Percentiles rank a stretch among this genome's conserved stretches.
phyloP scores from a whole-genome alignment of 2,113 vertebrate genomes.

The Tricholaema leucomelas region DNA sequence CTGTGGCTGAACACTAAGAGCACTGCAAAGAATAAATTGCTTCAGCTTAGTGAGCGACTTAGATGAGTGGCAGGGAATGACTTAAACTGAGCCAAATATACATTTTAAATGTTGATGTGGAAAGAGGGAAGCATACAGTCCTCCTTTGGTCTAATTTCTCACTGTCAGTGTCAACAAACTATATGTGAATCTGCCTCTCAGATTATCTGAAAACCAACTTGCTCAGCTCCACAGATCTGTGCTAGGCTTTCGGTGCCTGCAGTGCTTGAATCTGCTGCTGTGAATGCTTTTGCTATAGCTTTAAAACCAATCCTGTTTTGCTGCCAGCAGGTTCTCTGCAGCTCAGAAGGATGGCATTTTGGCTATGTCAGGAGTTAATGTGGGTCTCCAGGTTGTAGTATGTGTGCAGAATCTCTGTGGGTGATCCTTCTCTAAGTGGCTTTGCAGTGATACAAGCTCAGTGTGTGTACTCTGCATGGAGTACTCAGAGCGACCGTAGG shows the following conservation, averaged over 20 bases:
- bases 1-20: conserved; percentile 28
- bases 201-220: neutral
- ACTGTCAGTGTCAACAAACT: neutral
- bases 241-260: neutral
- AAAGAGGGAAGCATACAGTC: neutral
- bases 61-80: neutral
- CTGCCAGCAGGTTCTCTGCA: neutral
- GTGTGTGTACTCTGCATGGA: neutral
- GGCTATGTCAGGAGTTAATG: neutral
- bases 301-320: neutral
- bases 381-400: neutral
- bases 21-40: conserved; percentile 41
- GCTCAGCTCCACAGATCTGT: neutral
- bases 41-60: conserved; percentile 17
- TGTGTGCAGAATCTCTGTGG: accelerated
- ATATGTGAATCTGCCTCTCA: neutral
- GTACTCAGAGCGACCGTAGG: neutral
- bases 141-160: conserved; percentile 9
- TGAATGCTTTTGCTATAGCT: neutral
- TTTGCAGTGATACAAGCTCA: neutral
- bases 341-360: neutral
- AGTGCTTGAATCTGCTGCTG: neutral
- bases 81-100: conserved; percentile 18
- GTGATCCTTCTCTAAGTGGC: neutral
- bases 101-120: neutral